Evolutionary conservation across 2,113 vertebrate genomes (phyloP), one percentile per base, ranked within the genome.

Genomic region (Hippocampus guttulatus): DNA sequence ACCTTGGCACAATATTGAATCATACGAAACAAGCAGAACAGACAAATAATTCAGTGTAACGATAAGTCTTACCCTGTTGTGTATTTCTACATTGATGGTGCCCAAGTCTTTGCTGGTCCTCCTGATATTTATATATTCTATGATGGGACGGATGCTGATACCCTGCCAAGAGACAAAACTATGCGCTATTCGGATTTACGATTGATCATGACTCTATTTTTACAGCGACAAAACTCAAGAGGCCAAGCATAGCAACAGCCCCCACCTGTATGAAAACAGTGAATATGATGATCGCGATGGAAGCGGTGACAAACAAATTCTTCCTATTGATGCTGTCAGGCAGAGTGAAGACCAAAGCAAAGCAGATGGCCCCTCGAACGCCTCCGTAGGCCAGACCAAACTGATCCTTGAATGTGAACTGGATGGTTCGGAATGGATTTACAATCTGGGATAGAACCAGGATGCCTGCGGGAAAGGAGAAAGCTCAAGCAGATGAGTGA

Each of bases 371-470:
- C 21, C 96, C 96, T 43, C 96, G 89, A 57, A 98, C 93, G 43
- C 96, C 96, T 63, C 96, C 94, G 1, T 96, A 98, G 69, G 95
- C 93, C 0, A 98, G 93, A 78, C 95, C 95, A 79, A 96, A 97
- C 87, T 98, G 96, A 87, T 98, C 96, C 88, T 96, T 98, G 69
- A 91, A 93, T 74, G 88, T 95, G 76, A 97, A 90, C 16, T 92
- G 93, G 82, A 97, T 95, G 63, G 95, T 96, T 18, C 95, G 91
- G 86, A 98, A 96, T 18, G 94, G 92, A 70, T 98, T 98, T 89
- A 96, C 93, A 82, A 96, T 94, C 80, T 95, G 94, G 66, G 94
- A 95, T 84, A 98, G 82, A 72, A 95, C 91, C 87, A 97, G 90
- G 70, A 97, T 92, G 55, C 96, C 95, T 97, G 81, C 51, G 33